A percentile compares a stretch with the other conserved stretches of the same genome.
These are phyloP conservation scores for Luscinia luscinia DNA, from an alignment of 2,797 vertebrate genomes.

Conservation along the genomic window DNA sequence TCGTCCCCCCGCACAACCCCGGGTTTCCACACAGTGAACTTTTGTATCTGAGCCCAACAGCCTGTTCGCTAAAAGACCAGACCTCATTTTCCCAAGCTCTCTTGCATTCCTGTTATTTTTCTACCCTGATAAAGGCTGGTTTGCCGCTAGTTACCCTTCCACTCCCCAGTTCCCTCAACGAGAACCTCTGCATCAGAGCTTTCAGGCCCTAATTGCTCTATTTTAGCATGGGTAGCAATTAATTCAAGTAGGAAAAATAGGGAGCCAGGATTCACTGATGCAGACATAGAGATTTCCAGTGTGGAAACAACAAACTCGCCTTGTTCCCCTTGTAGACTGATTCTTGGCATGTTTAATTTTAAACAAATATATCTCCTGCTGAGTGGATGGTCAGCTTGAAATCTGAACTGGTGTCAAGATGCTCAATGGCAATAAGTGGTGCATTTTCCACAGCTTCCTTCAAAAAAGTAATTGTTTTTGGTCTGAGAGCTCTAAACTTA, in stretches of 20 bases:
- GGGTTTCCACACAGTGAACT: constrained; percentile 25
- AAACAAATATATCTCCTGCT: constrained; percentile 57
- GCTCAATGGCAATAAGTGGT: constrained; percentile 27
- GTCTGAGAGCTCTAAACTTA: constrained; percentile 37
- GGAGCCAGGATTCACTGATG: constrained; percentile 33
- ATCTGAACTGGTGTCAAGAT: constrained; percentile 45
- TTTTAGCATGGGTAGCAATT: constrained; percentile 9
- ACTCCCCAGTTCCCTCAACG: not conserved
- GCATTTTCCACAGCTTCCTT: constrained; percentile 47
- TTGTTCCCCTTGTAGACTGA: constrained; percentile 32
- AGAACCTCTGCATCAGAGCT: not conserved
- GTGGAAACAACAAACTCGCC: constrained; percentile 19
- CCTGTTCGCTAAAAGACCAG: constrained; percentile 7
- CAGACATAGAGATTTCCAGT: constrained; percentile 24
- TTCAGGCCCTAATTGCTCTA: constrained; percentile 25
- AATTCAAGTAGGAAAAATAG: constrained; percentile 59
- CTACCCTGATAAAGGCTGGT: not conserved
- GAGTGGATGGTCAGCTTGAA: constrained; percentile 37
- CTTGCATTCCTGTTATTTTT: not conserved
- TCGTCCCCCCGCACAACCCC: constrained; percentile 21
- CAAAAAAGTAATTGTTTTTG: constrained; percentile 37
- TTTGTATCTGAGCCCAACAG: constrained; percentile 19
- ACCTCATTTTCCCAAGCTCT: not conserved
- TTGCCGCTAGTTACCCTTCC: not conserved
- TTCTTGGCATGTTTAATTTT: constrained; percentile 63